A percentile compares a stretch with the other conserved stretches of the same genome.
These are phyloP conservation scores for Drosophila mayaguana DNA, from an alignment of 2,888 invertebrate genomes.

Conservation along the genomic window DNA sequence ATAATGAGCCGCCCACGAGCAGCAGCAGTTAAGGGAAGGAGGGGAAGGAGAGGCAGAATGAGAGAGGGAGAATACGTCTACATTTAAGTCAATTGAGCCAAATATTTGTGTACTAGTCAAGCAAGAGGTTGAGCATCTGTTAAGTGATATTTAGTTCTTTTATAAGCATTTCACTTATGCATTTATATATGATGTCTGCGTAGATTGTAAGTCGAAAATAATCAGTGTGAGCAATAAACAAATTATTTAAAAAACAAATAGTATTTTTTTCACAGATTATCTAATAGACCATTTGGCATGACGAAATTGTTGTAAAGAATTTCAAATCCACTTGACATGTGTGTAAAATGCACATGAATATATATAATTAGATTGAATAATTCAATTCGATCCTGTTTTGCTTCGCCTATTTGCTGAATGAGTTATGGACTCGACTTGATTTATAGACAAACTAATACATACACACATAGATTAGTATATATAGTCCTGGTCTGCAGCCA, in stretches of 20 bases:
- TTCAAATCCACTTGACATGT: too few species aligned
- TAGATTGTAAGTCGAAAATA: constrained; percentile 34
- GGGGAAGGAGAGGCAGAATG: neutral
- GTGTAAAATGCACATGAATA: too few species aligned
- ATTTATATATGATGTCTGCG: constrained; percentile 51
- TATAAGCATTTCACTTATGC: constrained; percentile 67
- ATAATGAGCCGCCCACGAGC: constrained; percentile 78
- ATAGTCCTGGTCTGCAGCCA: too few species aligned
- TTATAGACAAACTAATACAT: too few species aligned
- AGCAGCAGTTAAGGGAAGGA: constrained; percentile 39
- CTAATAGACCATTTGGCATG: too few species aligned
- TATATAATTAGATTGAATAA: too few species aligned
- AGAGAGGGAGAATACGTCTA: constrained; percentile 48
- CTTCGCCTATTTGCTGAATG: too few species aligned
- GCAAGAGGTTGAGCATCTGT: constrained; percentile 69
- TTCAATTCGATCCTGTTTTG: too few species aligned
- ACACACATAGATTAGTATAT: too few species aligned
- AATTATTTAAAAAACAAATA: constrained; percentile 12
- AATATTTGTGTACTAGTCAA: constrained; percentile 70
- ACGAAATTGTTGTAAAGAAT: too few species aligned
- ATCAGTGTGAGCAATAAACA: constrained; percentile 39
- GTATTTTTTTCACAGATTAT: neutral
- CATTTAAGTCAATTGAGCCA: constrained; percentile 65
- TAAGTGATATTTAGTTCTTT: constrained; percentile 79
- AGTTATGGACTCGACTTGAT: too few species aligned